These are phyloP conservation scores for Chascanopsetta lugubris DNA, from an alignment of 2,113 vertebrate species.

Conservation along the genomic window DNA sequence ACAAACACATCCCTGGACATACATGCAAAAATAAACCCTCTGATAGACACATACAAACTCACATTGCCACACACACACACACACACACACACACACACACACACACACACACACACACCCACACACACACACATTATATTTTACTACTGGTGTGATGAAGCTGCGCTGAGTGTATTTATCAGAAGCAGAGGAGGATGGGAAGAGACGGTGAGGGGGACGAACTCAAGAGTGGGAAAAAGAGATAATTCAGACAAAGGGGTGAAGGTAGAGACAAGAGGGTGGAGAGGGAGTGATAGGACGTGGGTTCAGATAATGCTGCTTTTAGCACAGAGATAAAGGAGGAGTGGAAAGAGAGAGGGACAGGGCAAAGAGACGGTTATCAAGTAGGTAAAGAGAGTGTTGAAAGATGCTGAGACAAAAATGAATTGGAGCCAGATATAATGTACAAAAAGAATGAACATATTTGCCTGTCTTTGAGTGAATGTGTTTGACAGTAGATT, in stretches of 20 bases:
- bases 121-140: background rate
- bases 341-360: slow-evolving; percentile 4
- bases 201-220: background rate
- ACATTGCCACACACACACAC: too few relatives aligned
- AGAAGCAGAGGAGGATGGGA: slow-evolving; percentile 4
- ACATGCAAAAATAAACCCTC: background rate
- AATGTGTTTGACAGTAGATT: too few relatives aligned
- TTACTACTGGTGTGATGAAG: too few relatives aligned
- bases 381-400: too few relatives aligned
- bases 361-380: fast-evolving
- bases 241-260: slow-evolving; percentile 51
- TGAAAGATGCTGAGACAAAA: too few relatives aligned
- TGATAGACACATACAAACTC: too few relatives aligned
- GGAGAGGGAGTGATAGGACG: slow-evolving; percentile 37
- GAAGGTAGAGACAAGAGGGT: slow-evolving; percentile 36
- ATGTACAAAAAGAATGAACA: too few relatives aligned
- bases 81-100: background rate
- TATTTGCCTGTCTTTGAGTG: too few relatives aligned
- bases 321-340: slow-evolving; percentile 40
- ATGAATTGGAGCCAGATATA: too few relatives aligned
- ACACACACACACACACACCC: slow-evolving; percentile 11
- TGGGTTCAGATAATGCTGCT: slow-evolving; percentile 37
- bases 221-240: slow-evolving; percentile 30
- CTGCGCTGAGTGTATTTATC: slow-evolving; percentile 16
- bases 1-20: slow-evolving; percentile 9